A percentile compares a stretch with the other conserved stretches of the same genome.
Conservation (phyloP, 2,888 invertebrate species). For the Ariolimax columbianus region DNA sequence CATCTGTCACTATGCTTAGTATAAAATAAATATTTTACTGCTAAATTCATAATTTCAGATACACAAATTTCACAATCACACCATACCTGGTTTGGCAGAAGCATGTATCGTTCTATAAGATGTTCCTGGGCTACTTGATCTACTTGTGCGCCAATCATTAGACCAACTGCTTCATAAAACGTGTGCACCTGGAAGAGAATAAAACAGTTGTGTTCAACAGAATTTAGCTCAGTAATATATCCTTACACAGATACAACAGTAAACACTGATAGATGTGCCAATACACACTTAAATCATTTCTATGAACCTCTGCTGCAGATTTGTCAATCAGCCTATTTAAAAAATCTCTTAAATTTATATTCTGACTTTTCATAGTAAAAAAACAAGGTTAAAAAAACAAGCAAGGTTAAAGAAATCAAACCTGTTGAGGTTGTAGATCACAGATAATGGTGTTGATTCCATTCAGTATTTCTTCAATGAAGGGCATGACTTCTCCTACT, state of each 20-base stretch:
- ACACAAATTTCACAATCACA: not conserved
- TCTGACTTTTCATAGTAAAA: no score
- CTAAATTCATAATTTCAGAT: not conserved
- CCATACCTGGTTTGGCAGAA: conserved; percentile 90
- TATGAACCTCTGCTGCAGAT: no score
- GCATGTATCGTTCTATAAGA: conserved; percentile 98
- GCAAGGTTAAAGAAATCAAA: conserved; percentile 75
- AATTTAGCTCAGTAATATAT: no score
- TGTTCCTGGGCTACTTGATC: conserved; percentile 94
- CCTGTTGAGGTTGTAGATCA: conserved; percentile 98
- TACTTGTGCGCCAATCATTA: conserved; percentile 97
- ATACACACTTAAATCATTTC: no score
- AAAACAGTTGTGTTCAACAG: no score
- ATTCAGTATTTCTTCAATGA: conserved; percentile 98
- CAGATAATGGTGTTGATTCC: conserved; percentile 98
- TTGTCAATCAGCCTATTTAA: no score
- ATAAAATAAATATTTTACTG: not conserved
- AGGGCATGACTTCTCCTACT: conserved; percentile 96
- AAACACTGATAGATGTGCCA: no score
- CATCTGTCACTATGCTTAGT: no score
- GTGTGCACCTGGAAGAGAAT: conserved; percentile 86
- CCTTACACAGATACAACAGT: no score
- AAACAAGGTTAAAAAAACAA: no score
- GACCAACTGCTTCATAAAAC: conserved; percentile 99
- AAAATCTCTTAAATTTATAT: no score